Evolutionary conservation across 2,888 invertebrate species (phyloP), one percentile per base, ranked within the genome.

Genomic region (Dromius quadrimaculatus): DNA sequence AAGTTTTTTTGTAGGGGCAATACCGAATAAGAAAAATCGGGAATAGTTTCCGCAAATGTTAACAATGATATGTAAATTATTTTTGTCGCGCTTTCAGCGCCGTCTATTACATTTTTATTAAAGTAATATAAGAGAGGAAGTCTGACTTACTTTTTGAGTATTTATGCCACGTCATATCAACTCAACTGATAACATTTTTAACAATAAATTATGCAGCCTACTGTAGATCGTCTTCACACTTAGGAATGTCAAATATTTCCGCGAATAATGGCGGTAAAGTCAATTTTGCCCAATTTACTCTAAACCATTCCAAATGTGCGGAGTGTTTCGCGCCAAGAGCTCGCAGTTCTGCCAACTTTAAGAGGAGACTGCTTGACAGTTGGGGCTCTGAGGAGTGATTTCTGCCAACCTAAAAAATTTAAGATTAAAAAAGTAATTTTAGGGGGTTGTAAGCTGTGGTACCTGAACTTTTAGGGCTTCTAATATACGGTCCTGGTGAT

Each of bases 231-330:
- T 91, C 92, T 80, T 91, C 92, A 78, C 88, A 87, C 82, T 92
- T 93, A 75, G 95, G 94, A 83, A 98, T 96, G 88, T 98, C 97
- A 84, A 96, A 98, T 77, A 97, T 95, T 84, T 98, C 98, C 32
- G 97, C 92, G 84, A 96, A 98, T 66, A 98, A 88, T 1, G 97
- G 95, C 50, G 97, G 97, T 77, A 97, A 87, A 73, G 92, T 87
- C 71, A 94, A 87, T 77, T 90, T 89, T 71, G 89, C 88, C 96
- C 96, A 97, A 84, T 93, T 90, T 77, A 90, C 87, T 75, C 97
- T 89, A 84, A 94, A 95, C 96, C 96, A 98, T 81, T 91, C 89
- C 78, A 97, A 86, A 78, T 94, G 90, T 74, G 91, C 89, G 75
- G 90, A 88, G 84, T 97, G 97, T 75, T 92, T 91, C 45, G 87